These are phyloP conservation scores for Zaprionus davidi DNA, from an alignment of 1,140 invertebrate species.

Conservation along the genomic window DNA sequence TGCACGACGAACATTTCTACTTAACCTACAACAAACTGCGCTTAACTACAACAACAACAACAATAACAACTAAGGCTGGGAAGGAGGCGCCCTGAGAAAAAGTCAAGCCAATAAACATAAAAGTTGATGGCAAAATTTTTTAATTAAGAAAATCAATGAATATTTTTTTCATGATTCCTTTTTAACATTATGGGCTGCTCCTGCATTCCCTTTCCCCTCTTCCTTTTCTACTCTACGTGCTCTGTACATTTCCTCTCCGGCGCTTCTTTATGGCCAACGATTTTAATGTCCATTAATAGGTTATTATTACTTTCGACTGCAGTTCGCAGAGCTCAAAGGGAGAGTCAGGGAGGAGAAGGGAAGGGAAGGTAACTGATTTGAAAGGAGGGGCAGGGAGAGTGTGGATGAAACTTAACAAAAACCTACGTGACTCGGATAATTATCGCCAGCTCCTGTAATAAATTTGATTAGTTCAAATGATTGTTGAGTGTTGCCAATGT, in stretches of 20 bases:
- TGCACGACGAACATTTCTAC: conserved; percentile 38
- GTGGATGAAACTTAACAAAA: conserved; percentile 1
- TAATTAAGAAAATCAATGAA: conserved; percentile 82
- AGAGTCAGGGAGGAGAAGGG: background rate
- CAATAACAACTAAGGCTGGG: conserved; percentile 15
- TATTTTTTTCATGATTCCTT: conserved; percentile 63
- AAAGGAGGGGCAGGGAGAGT: background rate
- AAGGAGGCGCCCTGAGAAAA: conserved; percentile 20
- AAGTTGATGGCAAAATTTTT: conserved; percentile 77
- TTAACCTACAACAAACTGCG: conserved; percentile 63
- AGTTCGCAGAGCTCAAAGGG: conserved; percentile 4
- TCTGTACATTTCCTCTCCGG: background rate
- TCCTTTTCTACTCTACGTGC: background rate
- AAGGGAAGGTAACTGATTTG: background rate
- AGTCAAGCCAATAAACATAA: conserved; percentile 75
- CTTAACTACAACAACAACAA: conserved; percentile 44
- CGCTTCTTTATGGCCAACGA: conserved; percentile 15
- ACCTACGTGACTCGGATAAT: conserved; percentile 8
- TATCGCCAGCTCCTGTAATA: conserved; percentile 11
- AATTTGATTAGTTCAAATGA: conserved; percentile 23
- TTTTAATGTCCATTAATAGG: conserved; percentile 43
- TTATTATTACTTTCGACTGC: conserved; percentile 44
- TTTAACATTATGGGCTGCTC: conserved; percentile 37
- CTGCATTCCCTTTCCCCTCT: too few relatives aligned
- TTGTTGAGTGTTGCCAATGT: conserved; percentile 2